Conservation (phyloP, 2,113 vertebrate genomes). For the Delphinus delphis region DNA sequence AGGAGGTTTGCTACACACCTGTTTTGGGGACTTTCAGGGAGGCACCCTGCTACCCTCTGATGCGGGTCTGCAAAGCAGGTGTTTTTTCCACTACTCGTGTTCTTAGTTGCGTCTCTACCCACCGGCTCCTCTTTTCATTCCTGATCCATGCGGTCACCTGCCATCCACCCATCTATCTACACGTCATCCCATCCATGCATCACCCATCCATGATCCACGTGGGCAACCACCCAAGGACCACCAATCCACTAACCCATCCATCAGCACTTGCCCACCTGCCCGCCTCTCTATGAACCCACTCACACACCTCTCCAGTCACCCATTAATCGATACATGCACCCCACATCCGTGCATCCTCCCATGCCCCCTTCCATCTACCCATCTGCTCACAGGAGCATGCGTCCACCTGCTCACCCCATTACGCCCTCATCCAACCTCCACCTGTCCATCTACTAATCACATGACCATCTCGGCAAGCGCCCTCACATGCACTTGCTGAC, state of each 20-base stretch:
- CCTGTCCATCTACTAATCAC: background rate
- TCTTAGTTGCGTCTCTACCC: background rate
- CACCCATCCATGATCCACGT: background rate
- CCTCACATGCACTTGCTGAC: background rate
- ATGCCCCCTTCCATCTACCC: background rate
- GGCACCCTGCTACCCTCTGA: background rate
- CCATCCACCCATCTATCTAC: background rate
- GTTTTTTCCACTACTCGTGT: background rate
- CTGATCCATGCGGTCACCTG: background rate
- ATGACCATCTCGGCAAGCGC: fast-evolving
- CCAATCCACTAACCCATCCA: background rate
- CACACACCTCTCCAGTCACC: background rate
- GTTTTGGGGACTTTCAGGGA: background rate
- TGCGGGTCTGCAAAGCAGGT: background rate
- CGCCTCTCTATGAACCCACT: too few species aligned
- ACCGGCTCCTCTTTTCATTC: background rate
- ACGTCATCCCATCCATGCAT: background rate
- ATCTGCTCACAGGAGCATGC: too few species aligned
- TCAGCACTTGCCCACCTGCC: background rate
- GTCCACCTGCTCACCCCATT: background rate
- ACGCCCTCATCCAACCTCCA: too few species aligned
- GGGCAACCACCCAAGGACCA: background rate
- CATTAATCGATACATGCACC: too few species aligned
- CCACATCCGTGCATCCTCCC: background rate
- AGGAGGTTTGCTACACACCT: background rate